Conservation (phyloP, 2,113 vertebrate genomes). For the Prunella himalayana region DNA sequence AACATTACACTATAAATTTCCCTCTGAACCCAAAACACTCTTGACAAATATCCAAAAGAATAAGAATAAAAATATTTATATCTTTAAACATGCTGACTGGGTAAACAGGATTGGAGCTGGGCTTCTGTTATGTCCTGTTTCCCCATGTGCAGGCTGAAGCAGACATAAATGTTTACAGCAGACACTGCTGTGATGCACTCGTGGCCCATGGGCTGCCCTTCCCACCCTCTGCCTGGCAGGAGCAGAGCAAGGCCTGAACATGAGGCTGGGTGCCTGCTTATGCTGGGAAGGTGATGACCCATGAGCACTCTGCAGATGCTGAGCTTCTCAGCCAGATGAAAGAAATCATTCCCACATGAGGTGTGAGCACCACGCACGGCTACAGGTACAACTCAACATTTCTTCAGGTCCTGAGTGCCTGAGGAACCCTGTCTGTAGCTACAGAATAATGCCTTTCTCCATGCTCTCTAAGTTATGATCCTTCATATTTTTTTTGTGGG, state of each 20-base stretch:
- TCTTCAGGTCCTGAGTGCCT: not conserved
- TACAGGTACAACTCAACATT: not conserved
- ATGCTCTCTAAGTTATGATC: not conserved
- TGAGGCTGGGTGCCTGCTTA: not conserved
- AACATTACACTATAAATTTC: not conserved
- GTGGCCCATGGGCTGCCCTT: not conserved
- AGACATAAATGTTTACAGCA: slow-evolving; percentile 18
- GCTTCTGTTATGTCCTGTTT: not conserved
- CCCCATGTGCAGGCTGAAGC: not conserved
- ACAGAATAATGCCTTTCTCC: not conserved
- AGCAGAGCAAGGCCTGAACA: not conserved
- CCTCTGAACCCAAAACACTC: not conserved
- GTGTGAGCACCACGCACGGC: not conserved
- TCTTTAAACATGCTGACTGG: not conserved
- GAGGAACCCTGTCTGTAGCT: not conserved
- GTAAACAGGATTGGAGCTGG: not conserved
- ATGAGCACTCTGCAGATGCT: not conserved
- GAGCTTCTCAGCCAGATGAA: not conserved
- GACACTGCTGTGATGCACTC: not conserved
- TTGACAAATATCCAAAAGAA: slow-evolving; percentile 1
- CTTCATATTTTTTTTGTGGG: not conserved
- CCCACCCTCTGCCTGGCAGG: not conserved
- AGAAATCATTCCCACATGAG: not conserved
- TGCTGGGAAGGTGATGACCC: not conserved
- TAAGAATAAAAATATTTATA: slow-evolving; percentile 12